Evolutionary conservation across 2,797 vertebrate genomes (phyloP).

Genomic region (Prionace glauca): DNA sequence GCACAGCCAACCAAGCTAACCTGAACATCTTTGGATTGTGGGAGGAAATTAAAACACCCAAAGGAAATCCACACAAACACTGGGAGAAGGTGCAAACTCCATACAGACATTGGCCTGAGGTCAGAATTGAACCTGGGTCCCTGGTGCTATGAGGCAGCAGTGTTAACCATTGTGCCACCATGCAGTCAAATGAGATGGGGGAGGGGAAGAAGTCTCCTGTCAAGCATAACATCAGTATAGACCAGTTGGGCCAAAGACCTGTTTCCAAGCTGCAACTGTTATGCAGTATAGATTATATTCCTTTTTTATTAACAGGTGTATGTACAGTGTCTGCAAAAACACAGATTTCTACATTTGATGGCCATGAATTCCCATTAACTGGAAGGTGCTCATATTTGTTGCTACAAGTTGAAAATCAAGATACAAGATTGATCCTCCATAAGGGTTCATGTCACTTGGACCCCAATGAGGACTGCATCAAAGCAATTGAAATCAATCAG

Average conservation of each 20-base stretch:
- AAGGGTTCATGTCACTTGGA: constrained; percentile 64
- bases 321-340: constrained; percentile 86
- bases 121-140: too few relatives aligned
- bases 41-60: too few relatives aligned
- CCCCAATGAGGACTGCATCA: constrained; percentile 70
- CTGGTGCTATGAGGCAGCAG: too few relatives aligned
- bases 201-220: too few relatives aligned
- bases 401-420: constrained; percentile 59
- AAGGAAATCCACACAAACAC: too few relatives aligned
- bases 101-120: too few relatives aligned
- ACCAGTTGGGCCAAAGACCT: neutral
- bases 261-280: neutral
- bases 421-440: constrained; percentile 71
- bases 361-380: constrained; percentile 73
- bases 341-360: constrained; percentile 84
- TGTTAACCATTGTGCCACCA: too few relatives aligned
- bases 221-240: neutral
- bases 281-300: neutral
- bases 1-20: too few relatives aligned
- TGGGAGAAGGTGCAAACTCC: too few relatives aligned
- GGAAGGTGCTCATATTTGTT: constrained; percentile 81
- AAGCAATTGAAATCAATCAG: constrained; percentile 72
- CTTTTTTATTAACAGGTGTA: constrained; percentile 59
- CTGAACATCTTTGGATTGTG: too few relatives aligned
- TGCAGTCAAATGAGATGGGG: neutral